Percentiles rank a stretch among this genome's conserved stretches.
phyloP scores from a whole-genome alignment of 2,113 vertebrate genomes.

The Osmerus eperlanus region DNA sequence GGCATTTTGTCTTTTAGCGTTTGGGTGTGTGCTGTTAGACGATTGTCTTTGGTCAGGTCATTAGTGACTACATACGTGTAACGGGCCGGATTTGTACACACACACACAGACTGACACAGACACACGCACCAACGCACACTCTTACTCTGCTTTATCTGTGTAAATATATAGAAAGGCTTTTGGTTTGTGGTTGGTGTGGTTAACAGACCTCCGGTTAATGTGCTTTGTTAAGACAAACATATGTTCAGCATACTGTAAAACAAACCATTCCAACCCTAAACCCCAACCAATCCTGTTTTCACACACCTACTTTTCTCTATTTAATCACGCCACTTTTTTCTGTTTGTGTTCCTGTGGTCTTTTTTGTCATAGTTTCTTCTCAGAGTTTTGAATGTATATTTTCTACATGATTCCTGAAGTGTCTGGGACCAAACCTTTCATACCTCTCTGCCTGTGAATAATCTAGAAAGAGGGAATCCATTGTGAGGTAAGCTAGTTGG shows the following conservation, averaged over 20 bases:
- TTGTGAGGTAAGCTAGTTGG: too few species aligned
- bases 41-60: conserved; percentile 60
- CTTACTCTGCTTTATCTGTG: background rate
- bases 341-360: conserved; percentile 39
- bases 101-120: background rate
- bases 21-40: conserved; percentile 30
- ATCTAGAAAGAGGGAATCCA: conserved; percentile 20
- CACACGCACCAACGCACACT: background rate
- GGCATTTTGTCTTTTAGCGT: conserved; percentile 21
- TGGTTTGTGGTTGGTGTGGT: too few species aligned
- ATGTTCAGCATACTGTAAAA: too few species aligned
- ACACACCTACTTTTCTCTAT: background rate
- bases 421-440: conserved; percentile 82
- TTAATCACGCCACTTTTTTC: background rate
- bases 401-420: conserved; percentile 79
- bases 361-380: conserved; percentile 76
- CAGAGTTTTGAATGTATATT: conserved; percentile 88
- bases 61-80: conserved; percentile 25
- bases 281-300: background rate
- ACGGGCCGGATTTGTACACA: conserved; percentile 22
- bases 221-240: too few species aligned
- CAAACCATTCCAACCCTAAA: background rate
- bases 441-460: conserved; percentile 50
- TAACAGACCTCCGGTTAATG: too few species aligned
- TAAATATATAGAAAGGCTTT: background rate